phyloP scores from a whole-genome alignment of 1,140 invertebrate genomes.

The Magallana ariakensis region DNA sequence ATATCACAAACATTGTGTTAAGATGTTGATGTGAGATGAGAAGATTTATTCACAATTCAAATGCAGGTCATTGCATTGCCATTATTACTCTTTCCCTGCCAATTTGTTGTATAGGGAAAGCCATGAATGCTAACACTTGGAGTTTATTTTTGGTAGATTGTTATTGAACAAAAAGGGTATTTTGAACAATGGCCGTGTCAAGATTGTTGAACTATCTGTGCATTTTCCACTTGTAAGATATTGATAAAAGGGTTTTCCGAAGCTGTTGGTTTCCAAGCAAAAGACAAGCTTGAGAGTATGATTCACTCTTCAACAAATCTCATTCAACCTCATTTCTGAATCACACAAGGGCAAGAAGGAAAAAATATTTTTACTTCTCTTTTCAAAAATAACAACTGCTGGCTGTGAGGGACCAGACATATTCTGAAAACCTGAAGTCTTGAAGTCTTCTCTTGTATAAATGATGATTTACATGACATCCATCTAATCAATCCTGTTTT shows the following conservation, averaged over 20 bases:
- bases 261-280: constrained; percentile 10
- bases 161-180: constrained; percentile 22
- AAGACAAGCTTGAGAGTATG: neutral
- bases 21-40: neutral
- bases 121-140: constrained; percentile 26
- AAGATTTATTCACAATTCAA: constrained; percentile 12
- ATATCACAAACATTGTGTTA: neutral
- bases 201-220: constrained; percentile 19
- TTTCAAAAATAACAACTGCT: neutral
- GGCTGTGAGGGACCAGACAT: constrained; percentile 7
- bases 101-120: constrained; percentile 3
- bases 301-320: constrained; percentile 38
- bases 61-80: constrained; percentile 20
- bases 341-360: neutral
- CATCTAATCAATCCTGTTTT: constrained; percentile 22
- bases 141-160: constrained; percentile 35
- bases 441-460: constrained; percentile 5
- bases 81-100: constrained; percentile 11
- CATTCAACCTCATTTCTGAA: constrained; percentile 19
- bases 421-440: neutral
- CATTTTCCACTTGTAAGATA: constrained; percentile 38
- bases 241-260: constrained; percentile 10
- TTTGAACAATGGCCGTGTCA: constrained; percentile 30
- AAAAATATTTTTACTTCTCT: constrained; percentile 11
- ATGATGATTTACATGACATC: constrained; percentile 29